Percentiles rank a stretch among this genome's conserved stretches.
Conservation (phyloP, 2,113 vertebrate species). For the Mormyrus iriodes region DNA sequence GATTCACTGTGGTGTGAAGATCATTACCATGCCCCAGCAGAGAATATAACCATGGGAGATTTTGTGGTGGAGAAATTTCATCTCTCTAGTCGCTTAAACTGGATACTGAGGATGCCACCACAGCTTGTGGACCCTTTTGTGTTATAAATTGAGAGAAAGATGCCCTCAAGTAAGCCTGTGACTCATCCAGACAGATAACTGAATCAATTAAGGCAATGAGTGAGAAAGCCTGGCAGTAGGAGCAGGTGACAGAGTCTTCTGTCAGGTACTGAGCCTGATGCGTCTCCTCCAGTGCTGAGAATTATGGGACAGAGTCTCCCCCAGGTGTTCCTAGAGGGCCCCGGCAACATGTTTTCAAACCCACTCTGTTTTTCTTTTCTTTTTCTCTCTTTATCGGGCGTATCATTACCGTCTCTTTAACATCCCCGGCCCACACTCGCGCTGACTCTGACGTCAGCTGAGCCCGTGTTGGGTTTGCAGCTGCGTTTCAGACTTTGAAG, state of each 20-base stretch:
- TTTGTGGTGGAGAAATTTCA: neutral
- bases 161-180: neutral
- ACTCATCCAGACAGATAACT: neutral
- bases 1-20: neutral
- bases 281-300: neutral
- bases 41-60: neutral
- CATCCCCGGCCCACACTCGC: neutral
- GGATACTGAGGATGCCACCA: neutral
- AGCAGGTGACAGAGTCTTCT: neutral
- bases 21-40: neutral
- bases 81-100: neutral
- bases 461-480: neutral
- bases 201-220: neutral
- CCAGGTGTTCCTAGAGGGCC: neutral
- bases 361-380: neutral
- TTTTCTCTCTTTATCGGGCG: neutral
- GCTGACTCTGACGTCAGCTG: neutral
- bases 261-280: neutral
- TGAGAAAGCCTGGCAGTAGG: neutral
- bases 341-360: neutral
- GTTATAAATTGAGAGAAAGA: neutral
- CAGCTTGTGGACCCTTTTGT: neutral
- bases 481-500: slow-evolving; percentile 7
- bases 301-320: neutral
- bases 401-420: neutral